Evolutionary conservation across 2,113 vertebrate genomes (phyloP), one percentile per base, ranked within the genome.

Genomic region (Chamaetylas fuelleborni): DNA sequence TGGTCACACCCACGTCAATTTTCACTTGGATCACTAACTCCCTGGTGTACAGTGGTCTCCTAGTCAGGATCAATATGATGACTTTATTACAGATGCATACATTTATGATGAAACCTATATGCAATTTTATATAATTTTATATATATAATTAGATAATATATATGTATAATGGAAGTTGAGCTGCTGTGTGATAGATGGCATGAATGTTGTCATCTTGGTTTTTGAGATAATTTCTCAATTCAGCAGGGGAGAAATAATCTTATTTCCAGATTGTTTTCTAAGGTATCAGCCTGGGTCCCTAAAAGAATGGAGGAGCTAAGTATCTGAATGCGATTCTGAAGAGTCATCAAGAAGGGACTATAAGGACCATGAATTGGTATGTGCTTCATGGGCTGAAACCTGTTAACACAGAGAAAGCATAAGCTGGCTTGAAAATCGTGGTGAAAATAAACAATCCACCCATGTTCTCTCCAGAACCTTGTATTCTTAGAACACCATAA

Each of bases 1-100:
- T 82, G 29, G 7, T 5, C 1, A 2, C 22, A 43, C 4, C 51
- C 11, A 19, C 0, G 1, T 14, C 47, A 38, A 20, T 4, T 76
- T 92, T 31, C 42, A 38, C 61, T 33, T 61, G 11, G 36, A 24
- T 61, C 40, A 17, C 4, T 36, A n/a, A 57, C 9, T n/a, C 15
- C 33, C 19, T 11, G 5, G 17, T 11, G 2, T 47, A 42, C 11
- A 28, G 23, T 14, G 19, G 7, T 34, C 9, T 70, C 54, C 45
- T 8, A 1, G 28, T 31, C 34, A 83, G 38, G 28, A 72, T 53
- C 26, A 57, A 22, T 31, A 71, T 3, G 3, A 9, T 65, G 1
- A 29, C 12, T 61, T 86, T 61, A 40, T 40, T 40, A 40, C 38
- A 40, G 38, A 40, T 26, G 16, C 15, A 85, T 36, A 73, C 3